A percentile compares a stretch with the other conserved stretches of the same genome.
These are phyloP conservation scores for Neoitamus cyanurus DNA, from an alignment of 2,888 invertebrate species.

Conservation along the genomic window DNA sequence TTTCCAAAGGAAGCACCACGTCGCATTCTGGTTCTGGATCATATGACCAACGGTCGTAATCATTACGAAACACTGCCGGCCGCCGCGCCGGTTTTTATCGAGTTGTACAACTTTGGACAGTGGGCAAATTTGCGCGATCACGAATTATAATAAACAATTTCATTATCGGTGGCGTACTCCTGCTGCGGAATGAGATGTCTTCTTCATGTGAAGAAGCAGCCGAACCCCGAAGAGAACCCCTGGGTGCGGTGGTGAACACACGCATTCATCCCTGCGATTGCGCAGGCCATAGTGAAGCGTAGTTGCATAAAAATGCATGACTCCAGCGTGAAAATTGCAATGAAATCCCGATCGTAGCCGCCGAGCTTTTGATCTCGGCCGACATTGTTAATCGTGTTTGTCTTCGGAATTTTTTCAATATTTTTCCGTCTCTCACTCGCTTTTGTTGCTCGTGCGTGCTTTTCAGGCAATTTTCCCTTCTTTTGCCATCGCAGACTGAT, in stretches of 20 bases:
- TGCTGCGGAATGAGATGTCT: neutral
- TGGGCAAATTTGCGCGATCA: neutral
- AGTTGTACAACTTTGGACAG: neutral
- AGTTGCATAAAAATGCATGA: constrained; percentile 44
- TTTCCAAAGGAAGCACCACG: constrained; percentile 30
- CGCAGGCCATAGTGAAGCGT: constrained; percentile 6
- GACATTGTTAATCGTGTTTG: constrained; percentile 46
- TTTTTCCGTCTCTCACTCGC: constrained; percentile 37
- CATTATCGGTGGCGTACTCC: neutral
- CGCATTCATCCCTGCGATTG: neutral
- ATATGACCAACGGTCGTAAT: constrained; percentile 8
- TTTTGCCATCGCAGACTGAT: constrained; percentile 3
- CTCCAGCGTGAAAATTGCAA: constrained; percentile 54
- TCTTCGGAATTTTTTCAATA: constrained; percentile 43
- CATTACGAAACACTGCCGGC: constrained; percentile 25
- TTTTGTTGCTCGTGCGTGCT: constrained; percentile 33
- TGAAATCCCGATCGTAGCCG: constrained; percentile 50
- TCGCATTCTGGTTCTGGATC: constrained; percentile 36
- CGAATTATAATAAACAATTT: neutral
- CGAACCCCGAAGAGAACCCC: neutral
- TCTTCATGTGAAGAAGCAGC: neutral
- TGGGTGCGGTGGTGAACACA: neutral
- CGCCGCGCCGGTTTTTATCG: neutral
- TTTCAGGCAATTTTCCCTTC: constrained; percentile 39
- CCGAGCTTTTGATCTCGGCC: constrained; percentile 45